These are phyloP conservation scores for Andrena camellia DNA, from an alignment of 2,888 invertebrate genomes.

Conservation along the genomic window DNA sequence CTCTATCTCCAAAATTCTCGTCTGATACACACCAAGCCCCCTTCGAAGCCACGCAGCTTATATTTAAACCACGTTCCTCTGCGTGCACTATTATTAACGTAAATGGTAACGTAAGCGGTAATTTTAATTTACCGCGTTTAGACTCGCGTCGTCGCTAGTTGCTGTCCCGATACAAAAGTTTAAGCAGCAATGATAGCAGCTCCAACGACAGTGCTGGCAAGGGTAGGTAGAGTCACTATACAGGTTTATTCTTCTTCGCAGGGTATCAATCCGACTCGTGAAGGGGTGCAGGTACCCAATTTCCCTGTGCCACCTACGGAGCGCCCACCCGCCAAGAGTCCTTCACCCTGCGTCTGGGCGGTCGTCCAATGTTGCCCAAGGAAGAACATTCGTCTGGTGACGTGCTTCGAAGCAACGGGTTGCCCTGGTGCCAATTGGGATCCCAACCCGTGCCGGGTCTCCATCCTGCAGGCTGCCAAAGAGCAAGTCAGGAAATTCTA, in stretches of 20 bases:
- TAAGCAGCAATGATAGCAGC: neutral
- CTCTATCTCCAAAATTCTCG: too few species aligned
- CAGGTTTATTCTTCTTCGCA: conserved; percentile 46
- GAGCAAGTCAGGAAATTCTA: conserved; percentile 76
- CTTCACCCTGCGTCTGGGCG: conserved; percentile 91
- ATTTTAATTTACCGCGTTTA: too few species aligned
- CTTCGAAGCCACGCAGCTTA: too few species aligned
- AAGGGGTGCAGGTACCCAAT: conserved; percentile 68
- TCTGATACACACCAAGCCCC: too few species aligned
- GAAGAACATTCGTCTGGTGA: conserved; percentile 72
- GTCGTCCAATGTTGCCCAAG: conserved; percentile 90
- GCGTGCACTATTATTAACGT: too few species aligned
- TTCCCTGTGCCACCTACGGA: conserved; percentile 85
- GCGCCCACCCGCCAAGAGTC: conserved; percentile 82
- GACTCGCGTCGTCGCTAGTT: too few species aligned
- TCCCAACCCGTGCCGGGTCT: conserved; percentile 89
- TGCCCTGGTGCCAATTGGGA: conserved; percentile 92
- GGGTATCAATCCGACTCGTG: conserved; percentile 75
- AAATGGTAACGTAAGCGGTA: too few species aligned
- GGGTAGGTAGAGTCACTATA: neutral
- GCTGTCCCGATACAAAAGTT: too few species aligned
- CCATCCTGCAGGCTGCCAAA: conserved; percentile 87
- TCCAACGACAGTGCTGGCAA: neutral
- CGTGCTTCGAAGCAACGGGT: conserved; percentile 90
- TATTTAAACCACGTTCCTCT: too few species aligned